Evolutionary conservation across 2,888 invertebrate species (phyloP), one percentile per base, ranked within the genome.

Genomic region (Heliconius erato): DNA sequence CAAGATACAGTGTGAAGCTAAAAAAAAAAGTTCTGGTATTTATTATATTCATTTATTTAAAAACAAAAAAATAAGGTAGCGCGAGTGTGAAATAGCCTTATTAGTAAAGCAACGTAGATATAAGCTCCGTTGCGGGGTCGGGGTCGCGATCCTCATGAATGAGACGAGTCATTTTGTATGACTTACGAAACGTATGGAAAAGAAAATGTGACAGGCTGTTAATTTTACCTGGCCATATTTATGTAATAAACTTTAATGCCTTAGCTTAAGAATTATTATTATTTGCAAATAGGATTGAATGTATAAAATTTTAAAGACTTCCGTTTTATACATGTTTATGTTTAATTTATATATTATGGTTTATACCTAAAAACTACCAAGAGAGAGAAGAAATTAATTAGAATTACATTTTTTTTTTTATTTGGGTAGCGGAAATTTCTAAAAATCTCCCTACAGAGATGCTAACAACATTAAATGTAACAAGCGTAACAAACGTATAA

Each of bases 101-200:
- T 83, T 40, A 79, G 40, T 79, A 69, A 82, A 81, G 79, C 79
- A 82, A 49, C 80, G 71, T 28, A 67, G 28, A 28, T 81, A 85
- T 77, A 81, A 79, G 81, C 78, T 79, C 83, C 81, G 74, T 82
- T 82, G 79, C 65, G 26, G 28, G 79, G 79, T 82, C 80, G 85
- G 84, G 85, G 85, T 85, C 84, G 79, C 85, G 80, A 78, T 85
- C 85, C 82, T 84, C 84, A 80, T 85, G 85, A 85, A 85, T 83
- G 84, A 83, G 79, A 84, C 83, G 23, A 23, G 54, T 65, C 82
- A 67, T 84, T 82, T 79, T 76, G 80, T 84, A 82, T 83, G 71
- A 79, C 23, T 69, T 74, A 83, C 82, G 71, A 59, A 63, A 76
- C 32, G 72, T 67, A 23, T 32, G 63, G 74, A 54, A 74, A 54